phyloP scores from a whole-genome alignment of 2,113 vertebrate species.

The Triplophysa siluroides region DNA sequence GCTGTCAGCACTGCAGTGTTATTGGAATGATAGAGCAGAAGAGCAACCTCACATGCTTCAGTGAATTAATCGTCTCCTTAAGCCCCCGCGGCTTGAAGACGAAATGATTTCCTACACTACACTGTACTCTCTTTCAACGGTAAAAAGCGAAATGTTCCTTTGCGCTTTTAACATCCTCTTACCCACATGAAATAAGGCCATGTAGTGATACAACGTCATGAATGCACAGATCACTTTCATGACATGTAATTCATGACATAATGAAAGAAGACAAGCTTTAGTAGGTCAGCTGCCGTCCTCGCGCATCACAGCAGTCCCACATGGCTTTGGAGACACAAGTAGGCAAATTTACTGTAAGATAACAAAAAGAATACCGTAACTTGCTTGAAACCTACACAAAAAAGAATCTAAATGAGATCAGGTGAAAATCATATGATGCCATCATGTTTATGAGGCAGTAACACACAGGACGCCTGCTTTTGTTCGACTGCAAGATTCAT shows the following conservation, averaged over 20 bases:
- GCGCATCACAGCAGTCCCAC: background rate
- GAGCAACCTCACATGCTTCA: background rate
- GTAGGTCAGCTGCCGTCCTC: constrained; percentile 15
- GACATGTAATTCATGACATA: constrained; percentile 9
- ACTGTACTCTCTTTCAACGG: background rate
- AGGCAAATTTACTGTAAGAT: no score
- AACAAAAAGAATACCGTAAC: no score
- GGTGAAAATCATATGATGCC: background rate
- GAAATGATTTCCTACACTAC: background rate
- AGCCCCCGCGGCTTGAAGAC: background rate
- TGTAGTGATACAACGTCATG: background rate
- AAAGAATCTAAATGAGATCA: background rate
- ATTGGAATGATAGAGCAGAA: background rate
- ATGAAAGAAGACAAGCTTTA: constrained; percentile 27
- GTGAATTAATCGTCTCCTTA: background rate
- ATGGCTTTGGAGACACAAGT: background rate
- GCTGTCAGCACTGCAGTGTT: background rate
- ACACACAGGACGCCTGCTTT: background rate
- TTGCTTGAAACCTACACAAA: no score
- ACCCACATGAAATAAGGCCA: background rate
- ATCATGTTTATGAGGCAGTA: constrained; percentile 6
- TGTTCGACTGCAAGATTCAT: background rate
- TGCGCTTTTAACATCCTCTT: background rate
- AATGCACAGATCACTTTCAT: background rate
- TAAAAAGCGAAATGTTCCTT: background rate